Conservation (phyloP, 2,888 invertebrate genomes). For the Ophioninae sp. region DNA sequence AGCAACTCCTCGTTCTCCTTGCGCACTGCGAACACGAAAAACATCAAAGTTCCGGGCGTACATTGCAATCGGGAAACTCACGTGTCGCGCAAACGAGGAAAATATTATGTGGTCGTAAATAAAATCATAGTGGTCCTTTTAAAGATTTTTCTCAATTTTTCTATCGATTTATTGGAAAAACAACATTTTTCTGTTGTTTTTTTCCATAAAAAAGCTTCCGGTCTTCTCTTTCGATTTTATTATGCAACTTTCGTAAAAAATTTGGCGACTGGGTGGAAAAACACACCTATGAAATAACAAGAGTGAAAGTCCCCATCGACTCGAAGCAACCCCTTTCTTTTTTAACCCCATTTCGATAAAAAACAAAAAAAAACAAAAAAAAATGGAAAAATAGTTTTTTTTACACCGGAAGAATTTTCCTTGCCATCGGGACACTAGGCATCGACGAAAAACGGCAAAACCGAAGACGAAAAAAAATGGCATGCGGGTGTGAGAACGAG, state of each 20-base stretch:
- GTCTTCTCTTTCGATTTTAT: no score
- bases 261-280: no score
- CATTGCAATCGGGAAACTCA: not conserved
- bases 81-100: not conserved
- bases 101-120: not conserved
- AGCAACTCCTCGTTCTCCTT: constrained; percentile 94
- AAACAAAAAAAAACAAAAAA: no score
- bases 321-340: no score
- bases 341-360: no score
- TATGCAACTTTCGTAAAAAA: no score
- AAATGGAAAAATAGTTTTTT: no score
- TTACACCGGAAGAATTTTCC: no score
- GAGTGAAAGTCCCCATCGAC: no score
- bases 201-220: no score
- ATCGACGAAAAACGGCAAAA: not conserved
- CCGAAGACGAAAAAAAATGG: not conserved
- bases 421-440: not conserved
- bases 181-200: not conserved
- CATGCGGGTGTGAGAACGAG: not conserved
- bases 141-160: not conserved
- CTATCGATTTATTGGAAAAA: not conserved
- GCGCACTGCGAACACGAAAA: constrained; percentile 87
- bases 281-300: no score
- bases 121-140: not conserved
- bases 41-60: not conserved